Evolutionary conservation across 1,140 invertebrate species (phyloP).

Genomic region (Tenebrio molitor): DNA sequence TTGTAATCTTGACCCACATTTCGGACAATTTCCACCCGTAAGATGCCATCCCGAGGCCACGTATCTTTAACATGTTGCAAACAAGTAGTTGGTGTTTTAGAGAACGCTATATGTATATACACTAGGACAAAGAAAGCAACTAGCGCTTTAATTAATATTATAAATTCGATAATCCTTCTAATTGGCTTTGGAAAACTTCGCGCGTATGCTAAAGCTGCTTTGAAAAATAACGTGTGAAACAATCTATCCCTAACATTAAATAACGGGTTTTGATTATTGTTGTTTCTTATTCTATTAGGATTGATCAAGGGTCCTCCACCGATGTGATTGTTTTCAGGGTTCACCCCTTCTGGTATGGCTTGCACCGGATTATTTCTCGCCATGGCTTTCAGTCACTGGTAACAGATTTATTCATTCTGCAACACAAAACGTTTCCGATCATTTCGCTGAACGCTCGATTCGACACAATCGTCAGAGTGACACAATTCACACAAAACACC

Average conservation of each 20-base stretch:
- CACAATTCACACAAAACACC: background rate
- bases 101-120: conserved; percentile 96
- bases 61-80: conserved; percentile 89
- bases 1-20: conserved; percentile 79
- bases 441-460: background rate
- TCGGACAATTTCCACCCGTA: conserved; percentile 94
- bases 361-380: conserved; percentile 63
- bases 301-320: conserved; percentile 69
- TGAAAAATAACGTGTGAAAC: conserved; percentile 96
- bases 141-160: conserved; percentile 91
- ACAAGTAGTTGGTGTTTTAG: conserved; percentile 93
- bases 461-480: background rate
- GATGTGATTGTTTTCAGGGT: conserved; percentile 70
- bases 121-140: conserved; percentile 90
- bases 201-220: conserved; percentile 91
- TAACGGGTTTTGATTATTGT: conserved; percentile 78
- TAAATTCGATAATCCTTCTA: conserved; percentile 91
- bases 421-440: background rate
- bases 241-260: conserved; percentile 91
- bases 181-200: conserved; percentile 88
- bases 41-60: conserved; percentile 96
- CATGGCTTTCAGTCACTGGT: conserved; percentile 41
- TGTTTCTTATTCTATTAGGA: conserved; percentile 71
- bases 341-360: conserved; percentile 59
- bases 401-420: background rate